Evolutionary conservation across 2,113 vertebrate species (phyloP), one percentile per base, ranked within the genome.

Genomic region (Ammodytes marinus): DNA sequence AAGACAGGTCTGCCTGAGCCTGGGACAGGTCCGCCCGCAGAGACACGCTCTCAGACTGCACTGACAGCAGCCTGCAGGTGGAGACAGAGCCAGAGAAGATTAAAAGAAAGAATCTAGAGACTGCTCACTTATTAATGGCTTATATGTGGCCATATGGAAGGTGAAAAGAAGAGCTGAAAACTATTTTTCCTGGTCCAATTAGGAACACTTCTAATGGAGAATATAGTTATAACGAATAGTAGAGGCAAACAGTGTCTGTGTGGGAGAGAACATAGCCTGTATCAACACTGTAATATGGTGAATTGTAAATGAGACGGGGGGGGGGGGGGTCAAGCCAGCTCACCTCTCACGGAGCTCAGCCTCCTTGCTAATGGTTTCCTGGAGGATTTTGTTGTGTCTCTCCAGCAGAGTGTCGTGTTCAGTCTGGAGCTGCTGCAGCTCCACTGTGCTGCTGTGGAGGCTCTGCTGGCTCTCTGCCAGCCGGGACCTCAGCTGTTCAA

Each of bases 301-400:
- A 61, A 63, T 55, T 61, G 17, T 37, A 47, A 10, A 49, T 9
- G 49, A 49, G 39, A 78, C 17, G 47, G 13, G 11, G 4, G 6
- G n/a, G 19, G 47, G 13, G 11, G 4, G 6, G n/a, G 19, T n/a
- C 13, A 3, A 35, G 57, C 12, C 11, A 37, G 35, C 77, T 79
- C 93, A 99, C 98, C 97, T 97, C 93, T 99, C 98, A 3, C 98
- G 94, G 63, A 99, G 96, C 78, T 99, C 97, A 0, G 97, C 97
- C 91, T 99, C 98, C 88, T 98, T 99, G 71, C 91, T 89, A 15
- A 99, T 93, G 0, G 94, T 97, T 89, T 99, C 98, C 90, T 99
- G 98, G 42, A 99, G 96, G 92, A 97, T 97, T 86, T 96, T 97
- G 91, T 97, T 99, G 94, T 99, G 98, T 17, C 98, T 95, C 90